Evolutionary conservation across 2,797 vertebrate genomes (phyloP), one percentile per base, ranked within the genome.

Genomic region (Anguilla obscura): DNA sequence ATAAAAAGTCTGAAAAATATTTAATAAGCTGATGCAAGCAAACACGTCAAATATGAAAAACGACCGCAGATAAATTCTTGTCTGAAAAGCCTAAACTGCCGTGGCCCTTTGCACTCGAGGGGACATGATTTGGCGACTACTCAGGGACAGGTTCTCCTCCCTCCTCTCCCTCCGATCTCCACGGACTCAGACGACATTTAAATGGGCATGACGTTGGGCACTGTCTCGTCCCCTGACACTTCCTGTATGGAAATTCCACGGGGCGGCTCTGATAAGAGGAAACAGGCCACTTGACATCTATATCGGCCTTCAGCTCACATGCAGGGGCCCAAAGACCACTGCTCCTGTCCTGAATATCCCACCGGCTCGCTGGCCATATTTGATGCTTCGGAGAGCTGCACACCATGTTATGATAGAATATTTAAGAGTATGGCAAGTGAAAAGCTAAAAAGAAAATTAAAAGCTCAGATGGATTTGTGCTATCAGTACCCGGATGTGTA

Each of bases 191-290:
- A 54, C n/a, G 27, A 50, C 82, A n/a, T 54, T 84, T 50, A 10
- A 84, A 52, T 24, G 24, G 45, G 48, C 5, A 10, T 24, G 50
- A 30, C 24, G 9, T 0, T n/a, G 54, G 80, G 10, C 50, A 52
- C 21, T 3, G 45, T 84, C 24, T n/a, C 36, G 2, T 84, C 45
- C 27, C 2, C 82, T n/a, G 48, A 50, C 82, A 84, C 82, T 52
- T 54, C 21, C 45, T 84, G n/a, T n/a, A 12, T 84, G 82, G 82
- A 84, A 54, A 84, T 84, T 84, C 45, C 24, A 24, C 10, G 50
- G 80, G 82, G 2, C 3, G 1, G 82, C 45, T 84, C 30, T 54
- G 82, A 84, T 84, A 84, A 84, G 82, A 84, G 45, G 48, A 24
- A 52, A 84, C n/a, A 54, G 50, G 1, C 24, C 36, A 84, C 45